A percentile compares a stretch with the other conserved stretches of the same genome.
Evolutionary conservation across 2,797 vertebrate species (phyloP).

Genomic region (Urophycis tenuis): DNA sequence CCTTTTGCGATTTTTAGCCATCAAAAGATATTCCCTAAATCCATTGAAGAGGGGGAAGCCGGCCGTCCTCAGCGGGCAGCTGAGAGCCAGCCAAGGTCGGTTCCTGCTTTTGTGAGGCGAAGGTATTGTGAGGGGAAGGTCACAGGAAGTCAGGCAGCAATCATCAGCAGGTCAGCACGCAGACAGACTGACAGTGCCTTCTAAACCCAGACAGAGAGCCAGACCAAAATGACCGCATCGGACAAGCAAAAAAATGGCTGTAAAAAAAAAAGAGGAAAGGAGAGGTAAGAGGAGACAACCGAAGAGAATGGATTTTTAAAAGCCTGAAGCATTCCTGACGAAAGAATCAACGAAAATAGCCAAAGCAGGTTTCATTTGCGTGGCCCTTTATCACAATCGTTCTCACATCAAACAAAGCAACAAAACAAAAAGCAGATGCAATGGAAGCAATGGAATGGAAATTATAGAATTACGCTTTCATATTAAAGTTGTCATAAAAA

Average conservation of each 20-base stretch:
- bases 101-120: background rate
- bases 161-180: background rate
- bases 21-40: background rate
- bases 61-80: background rate
- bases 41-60: background rate
- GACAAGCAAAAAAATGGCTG: background rate
- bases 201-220: background rate
- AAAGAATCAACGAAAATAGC: background rate
- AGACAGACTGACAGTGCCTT: background rate
- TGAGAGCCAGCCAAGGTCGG: background rate
- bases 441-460: no score
- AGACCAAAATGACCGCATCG: background rate
- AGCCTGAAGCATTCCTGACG: background rate
- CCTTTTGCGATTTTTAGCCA: no score
- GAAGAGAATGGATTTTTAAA: background rate
- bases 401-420: no score
- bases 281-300: background rate
- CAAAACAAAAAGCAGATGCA: no score
- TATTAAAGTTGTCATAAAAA: background rate
- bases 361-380: background rate
- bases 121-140: background rate
- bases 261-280: background rate
- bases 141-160: background rate
- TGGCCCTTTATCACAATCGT: no score
- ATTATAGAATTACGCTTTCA: background rate